These are phyloP conservation scores for Conomelus anceps DNA, from an alignment of 2,888 invertebrate species.

Conservation along the genomic window DNA sequence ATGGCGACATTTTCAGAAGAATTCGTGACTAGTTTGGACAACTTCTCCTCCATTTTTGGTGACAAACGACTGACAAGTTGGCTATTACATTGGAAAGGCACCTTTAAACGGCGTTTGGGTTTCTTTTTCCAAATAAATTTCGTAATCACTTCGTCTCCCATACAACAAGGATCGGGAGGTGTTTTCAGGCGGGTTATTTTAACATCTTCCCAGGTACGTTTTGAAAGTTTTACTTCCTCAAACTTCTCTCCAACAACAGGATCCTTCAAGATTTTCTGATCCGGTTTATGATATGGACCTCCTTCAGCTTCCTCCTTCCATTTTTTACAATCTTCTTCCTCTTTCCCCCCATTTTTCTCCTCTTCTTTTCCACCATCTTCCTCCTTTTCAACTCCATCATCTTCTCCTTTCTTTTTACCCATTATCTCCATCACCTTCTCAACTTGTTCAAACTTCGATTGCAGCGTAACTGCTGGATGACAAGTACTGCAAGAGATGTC, in stretches of 20 bases:
- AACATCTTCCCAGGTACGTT: neutral
- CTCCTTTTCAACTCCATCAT: neutral
- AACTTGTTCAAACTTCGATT: too few relatives aligned
- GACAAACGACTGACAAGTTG: neutral
- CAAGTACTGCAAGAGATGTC: too few relatives aligned
- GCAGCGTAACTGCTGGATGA: too few relatives aligned
- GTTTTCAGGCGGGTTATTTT: neutral
- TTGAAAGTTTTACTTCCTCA: neutral
- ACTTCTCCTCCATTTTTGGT: neutral
- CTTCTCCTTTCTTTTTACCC: neutral
- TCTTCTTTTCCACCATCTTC: neutral
- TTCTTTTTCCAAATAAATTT: neutral
- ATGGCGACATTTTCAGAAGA: neutral
- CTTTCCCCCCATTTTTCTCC: neutral
- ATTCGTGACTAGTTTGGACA: neutral
- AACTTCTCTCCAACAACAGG: neutral
- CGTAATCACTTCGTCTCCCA: neutral
- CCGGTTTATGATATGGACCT: neutral
- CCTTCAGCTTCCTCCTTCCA: neutral
- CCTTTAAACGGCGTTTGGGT: neutral
- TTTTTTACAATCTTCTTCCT: neutral
- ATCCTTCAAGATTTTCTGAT: neutral
- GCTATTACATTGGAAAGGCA: neutral
- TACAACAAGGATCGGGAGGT: neutral
- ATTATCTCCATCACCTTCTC: too few relatives aligned